Base-by-base conservation (phyloP, 2,888 invertebrate species). In the Argyresthia goedartella region DNA sequence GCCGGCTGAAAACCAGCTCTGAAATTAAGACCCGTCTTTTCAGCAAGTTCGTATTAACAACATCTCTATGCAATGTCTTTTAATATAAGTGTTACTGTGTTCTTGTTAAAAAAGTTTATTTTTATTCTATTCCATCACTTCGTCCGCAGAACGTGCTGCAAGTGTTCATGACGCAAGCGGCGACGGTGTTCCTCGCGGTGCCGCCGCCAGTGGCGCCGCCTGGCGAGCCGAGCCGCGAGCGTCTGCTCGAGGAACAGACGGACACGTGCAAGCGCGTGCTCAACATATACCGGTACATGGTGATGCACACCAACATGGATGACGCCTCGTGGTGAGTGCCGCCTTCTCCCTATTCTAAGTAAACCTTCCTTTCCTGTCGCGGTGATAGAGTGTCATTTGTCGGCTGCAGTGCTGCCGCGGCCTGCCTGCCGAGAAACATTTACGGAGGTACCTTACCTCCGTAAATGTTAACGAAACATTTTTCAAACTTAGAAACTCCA, bases 241-340 rank as follows among this genome's bases (percentile, higher is more conserved):
- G 91, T 51, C 87, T 95, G 54, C 75, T 96, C 39, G 96, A 96
- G 67, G 96, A 97, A 71, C 97, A 97, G 80, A 97, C 97, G 0
- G 98, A 98, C 77, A 93, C 97, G 53, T 98, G 98, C 84, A 98
- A 98, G 80, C 90, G 97, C 59, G 97, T 98, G 56, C 88, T 98
- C 54, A 98, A 97, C 76, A 97, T 98, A 62, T 98, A 98, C 86
- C 89, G 98, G 59, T 96, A 95, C 69, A 96, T 98, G 91, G 98
- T 98, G 39, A 98, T 98, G 97, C 96, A 97, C 69, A 95, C 96
- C 1, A 91, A 93, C 61, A 94, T 98, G 93, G 96, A 97, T 69
- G 93, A 93, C 59, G 90, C 90, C 66, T 97, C 98, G 11, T 98
- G 98, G 98, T 95, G 78, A 85, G 73, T 60, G 4, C 13, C 6